Percentiles rank a stretch among this genome's conserved stretches.
phyloP scores from a whole-genome alignment of 2,113 vertebrate genomes.

The Pithys albifrons region DNA sequence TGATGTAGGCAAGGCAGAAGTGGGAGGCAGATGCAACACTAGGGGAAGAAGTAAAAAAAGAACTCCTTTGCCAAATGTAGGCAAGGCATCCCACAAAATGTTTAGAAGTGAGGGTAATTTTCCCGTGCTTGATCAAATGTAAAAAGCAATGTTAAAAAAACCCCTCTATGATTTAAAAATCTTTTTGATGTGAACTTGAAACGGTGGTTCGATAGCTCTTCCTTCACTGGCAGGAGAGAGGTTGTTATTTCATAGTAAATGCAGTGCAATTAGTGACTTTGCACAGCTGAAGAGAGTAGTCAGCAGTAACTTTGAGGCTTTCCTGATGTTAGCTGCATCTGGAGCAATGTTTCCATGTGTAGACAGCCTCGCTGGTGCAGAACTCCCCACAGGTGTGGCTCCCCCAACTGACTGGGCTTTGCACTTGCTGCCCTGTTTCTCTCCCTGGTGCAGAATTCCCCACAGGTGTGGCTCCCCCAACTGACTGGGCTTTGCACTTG shows the following conservation, averaged over 20 bases:
- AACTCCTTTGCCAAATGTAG: neutral
- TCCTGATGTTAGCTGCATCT: neutral
- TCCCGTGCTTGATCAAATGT: neutral
- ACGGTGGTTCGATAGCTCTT: neutral
- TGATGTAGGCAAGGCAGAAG: neutral
- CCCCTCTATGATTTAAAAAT: neutral
- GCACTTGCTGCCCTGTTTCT: rapidly evolving
- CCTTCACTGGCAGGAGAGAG: neutral
- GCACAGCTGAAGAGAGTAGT: neutral
- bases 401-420: neutral
- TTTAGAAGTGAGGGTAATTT: neutral
- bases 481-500: rapidly evolving
- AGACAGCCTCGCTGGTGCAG: neutral
- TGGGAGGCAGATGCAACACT: neutral
- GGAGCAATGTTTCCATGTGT: neutral
- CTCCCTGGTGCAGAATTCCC: neutral
- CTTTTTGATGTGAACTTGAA: neutral
- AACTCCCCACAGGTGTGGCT: neutral
- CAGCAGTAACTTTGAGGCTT: neutral
- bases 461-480: neutral
- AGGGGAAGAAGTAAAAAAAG: neutral
- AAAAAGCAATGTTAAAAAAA: neutral
- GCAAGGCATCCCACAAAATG: neutral
- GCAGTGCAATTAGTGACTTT: neutral
- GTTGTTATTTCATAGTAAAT: neutral